These are phyloP conservation scores for Tringa solitaria DNA, from an alignment of 2,113 vertebrate species.

Conservation along the genomic window DNA sequence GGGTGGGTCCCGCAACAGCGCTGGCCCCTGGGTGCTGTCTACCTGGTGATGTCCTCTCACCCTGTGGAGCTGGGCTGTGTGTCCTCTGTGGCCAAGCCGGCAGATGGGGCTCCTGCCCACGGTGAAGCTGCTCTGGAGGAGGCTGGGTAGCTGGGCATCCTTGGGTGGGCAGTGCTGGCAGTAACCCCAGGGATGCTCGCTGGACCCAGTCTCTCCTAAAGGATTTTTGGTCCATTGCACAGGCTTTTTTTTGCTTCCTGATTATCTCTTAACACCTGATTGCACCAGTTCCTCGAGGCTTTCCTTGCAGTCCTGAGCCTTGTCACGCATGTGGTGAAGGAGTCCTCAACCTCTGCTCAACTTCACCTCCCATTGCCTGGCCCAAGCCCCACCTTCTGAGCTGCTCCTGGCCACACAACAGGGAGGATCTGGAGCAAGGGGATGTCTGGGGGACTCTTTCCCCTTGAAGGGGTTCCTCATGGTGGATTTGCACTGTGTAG, in stretches of 20 bases:
- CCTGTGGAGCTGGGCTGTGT: not conserved
- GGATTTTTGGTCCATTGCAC: not conserved
- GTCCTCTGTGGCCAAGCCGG: not conserved
- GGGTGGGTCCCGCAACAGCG: rapidly evolving
- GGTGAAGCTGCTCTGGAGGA: not conserved
- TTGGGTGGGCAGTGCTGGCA: not conserved
- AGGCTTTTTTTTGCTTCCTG: not conserved
- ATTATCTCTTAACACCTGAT: not conserved
- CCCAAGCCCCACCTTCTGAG: not conserved
- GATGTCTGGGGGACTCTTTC: not conserved
- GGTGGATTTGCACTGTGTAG: not conserved
- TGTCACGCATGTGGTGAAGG: rapidly evolving
- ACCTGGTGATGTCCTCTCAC: not conserved
- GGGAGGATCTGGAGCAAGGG: too few species aligned
- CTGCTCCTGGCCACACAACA: not conserved
- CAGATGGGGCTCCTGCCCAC: slow-evolving; percentile 52
- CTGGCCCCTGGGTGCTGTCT: not conserved
- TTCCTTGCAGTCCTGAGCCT: not conserved
- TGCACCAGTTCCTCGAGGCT: not conserved
- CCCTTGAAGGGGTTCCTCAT: rapidly evolving
- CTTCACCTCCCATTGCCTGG: not conserved
- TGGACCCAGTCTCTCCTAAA: not conserved
- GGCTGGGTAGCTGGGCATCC: not conserved
- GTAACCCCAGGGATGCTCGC: not conserved
- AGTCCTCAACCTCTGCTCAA: not conserved